These are phyloP conservation scores for Takifugu flavidus DNA, from an alignment of 2,113 vertebrate genomes.

Conservation along the genomic window DNA sequence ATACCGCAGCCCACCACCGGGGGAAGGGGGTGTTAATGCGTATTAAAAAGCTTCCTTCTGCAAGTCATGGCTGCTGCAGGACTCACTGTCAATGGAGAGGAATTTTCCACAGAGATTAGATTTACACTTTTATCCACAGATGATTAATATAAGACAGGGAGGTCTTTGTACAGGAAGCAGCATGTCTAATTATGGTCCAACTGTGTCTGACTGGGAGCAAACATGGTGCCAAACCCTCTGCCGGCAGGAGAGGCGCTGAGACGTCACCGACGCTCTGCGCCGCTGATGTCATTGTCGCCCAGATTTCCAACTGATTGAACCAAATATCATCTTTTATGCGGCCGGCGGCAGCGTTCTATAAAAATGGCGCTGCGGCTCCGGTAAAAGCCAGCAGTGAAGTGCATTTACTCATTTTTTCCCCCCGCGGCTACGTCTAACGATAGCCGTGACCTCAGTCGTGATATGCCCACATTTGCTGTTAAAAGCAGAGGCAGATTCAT, in stretches of 20 bases:
- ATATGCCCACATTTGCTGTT: constrained; percentile 39
- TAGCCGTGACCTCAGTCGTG: constrained; percentile 45
- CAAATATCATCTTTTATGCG: background rate
- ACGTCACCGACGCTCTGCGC: constrained; percentile 70
- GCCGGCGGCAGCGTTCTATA: constrained; percentile 20
- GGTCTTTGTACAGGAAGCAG: constrained; percentile 76
- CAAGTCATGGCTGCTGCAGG: background rate
- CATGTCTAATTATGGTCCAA: constrained; percentile 73
- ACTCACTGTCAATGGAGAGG: constrained; percentile 20
- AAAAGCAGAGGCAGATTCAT: constrained; percentile 60
- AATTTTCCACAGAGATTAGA: constrained; percentile 72
- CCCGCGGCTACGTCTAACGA: constrained; percentile 27
- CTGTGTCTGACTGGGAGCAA: constrained; percentile 73
- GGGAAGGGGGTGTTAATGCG: too few relatives aligned
- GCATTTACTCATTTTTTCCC: background rate
- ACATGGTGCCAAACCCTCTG: constrained; percentile 63
- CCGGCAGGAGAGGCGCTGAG: constrained; percentile 57
- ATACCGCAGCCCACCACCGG: background rate
- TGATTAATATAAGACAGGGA: constrained; percentile 77
- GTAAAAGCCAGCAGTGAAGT: constrained; percentile 9
- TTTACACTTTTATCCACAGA: constrained; percentile 74
- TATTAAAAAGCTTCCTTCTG: background rate
- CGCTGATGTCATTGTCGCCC: constrained; percentile 77
- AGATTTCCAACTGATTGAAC: too few relatives aligned
- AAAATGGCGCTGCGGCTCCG: constrained; percentile 22